Conservation (phyloP, 2,797 vertebrate genomes). For the Ceyx erithaca region DNA sequence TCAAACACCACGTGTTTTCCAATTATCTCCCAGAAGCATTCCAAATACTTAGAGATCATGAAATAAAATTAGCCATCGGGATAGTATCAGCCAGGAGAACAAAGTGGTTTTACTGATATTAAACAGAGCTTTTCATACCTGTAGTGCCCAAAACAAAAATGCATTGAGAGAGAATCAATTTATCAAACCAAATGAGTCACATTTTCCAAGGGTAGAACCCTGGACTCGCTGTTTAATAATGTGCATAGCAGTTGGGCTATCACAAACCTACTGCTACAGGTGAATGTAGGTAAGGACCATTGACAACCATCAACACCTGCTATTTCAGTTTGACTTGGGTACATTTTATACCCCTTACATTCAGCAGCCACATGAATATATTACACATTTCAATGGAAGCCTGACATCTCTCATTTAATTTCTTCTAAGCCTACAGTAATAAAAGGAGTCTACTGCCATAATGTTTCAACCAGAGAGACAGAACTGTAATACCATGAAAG, state of each 20-base stretch:
- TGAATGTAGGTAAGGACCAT: neutral
- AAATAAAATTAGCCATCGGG: neutral
- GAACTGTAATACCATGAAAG: constrained; percentile 1
- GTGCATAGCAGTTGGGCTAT: neutral
- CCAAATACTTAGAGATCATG: neutral
- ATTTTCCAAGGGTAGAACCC: neutral
- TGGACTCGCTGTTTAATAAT: neutral
- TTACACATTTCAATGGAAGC: constrained; percentile 33
- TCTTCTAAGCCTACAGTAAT: constrained; percentile 35
- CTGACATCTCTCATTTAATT: constrained; percentile 42
- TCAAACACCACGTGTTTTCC: neutral
- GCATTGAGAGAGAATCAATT: neutral
- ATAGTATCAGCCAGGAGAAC: neutral
- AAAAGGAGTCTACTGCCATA: constrained; percentile 32
- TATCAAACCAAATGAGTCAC: neutral
- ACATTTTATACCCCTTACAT: neutral
- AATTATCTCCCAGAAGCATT: neutral
- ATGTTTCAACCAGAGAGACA: constrained; percentile 35
- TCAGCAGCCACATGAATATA: constrained; percentile 18
- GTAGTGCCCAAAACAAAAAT: neutral
- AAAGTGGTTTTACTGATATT: neutral
- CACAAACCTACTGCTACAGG: neutral
- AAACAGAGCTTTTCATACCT: neutral
- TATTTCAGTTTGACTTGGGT: neutral
- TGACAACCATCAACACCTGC: constrained; percentile 13